A percentile compares a stretch with the other conserved stretches of the same genome.
phyloP scores from a whole-genome alignment of 2,888 invertebrate genomes.

The Aphidoletes aphidimyza region DNA sequence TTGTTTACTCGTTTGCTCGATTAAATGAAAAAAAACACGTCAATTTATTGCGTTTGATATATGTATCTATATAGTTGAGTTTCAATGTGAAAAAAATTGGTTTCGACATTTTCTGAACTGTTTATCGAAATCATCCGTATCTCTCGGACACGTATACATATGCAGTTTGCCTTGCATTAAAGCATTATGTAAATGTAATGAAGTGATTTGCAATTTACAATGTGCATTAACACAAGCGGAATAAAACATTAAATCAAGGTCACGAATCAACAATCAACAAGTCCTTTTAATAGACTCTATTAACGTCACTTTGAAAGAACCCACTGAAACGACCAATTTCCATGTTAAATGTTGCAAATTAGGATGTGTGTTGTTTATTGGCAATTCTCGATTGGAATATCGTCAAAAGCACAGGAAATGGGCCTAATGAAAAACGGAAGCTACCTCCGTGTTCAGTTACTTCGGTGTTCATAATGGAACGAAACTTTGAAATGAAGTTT shows the following conservation, averaged over 20 bases:
- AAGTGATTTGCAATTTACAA: background rate
- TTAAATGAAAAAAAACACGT: background rate
- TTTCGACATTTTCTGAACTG: too few relatives aligned
- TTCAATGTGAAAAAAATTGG: too few relatives aligned
- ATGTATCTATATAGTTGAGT: too few relatives aligned
- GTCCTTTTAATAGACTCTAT: background rate
- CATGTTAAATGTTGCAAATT: background rate
- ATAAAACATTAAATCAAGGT: background rate
- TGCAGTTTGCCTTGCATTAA: too few relatives aligned
- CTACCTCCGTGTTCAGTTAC: background rate
- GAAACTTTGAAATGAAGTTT: too few relatives aligned
- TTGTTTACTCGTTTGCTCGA: constrained; percentile 23
- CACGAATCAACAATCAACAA: background rate
- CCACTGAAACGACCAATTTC: background rate
- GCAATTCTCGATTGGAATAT: too few relatives aligned
- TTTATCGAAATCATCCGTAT: too few relatives aligned
- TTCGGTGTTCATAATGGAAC: too few relatives aligned
- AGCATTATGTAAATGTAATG: background rate
- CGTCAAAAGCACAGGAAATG: background rate
- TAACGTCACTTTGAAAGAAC: too few relatives aligned
- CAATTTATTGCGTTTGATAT: constrained; percentile 39
- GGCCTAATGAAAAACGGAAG: background rate
- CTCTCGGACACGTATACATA: too few relatives aligned
- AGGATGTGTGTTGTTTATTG: background rate
- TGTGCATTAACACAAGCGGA: constrained; percentile 12